Evolutionary conservation across 2,113 vertebrate species (phyloP).

Genomic region (Microcebus jonahi): DNA sequence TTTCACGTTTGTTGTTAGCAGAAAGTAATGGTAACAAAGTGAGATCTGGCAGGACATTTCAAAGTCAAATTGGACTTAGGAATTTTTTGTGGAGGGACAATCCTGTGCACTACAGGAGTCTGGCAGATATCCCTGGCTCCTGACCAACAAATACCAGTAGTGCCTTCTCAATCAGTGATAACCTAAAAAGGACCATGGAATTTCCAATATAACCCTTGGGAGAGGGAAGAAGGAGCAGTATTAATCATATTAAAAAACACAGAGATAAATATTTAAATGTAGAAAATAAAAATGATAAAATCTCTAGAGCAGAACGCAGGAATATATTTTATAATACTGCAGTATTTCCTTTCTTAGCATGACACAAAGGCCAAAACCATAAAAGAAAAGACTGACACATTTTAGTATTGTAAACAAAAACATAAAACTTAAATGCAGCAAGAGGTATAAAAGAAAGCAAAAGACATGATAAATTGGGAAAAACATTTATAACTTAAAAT

Average conservation of each 20-base stretch:
- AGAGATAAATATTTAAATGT: neutral
- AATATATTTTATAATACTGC: neutral
- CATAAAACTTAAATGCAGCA: neutral
- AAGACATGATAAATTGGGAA: neutral
- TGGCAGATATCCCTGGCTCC: constrained; percentile 9
- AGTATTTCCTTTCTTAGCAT: neutral
- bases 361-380: neutral
- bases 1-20: constrained; percentile 39
- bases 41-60: constrained; percentile 1
- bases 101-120: neutral
- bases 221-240: neutral
- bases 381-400: neutral
- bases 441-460: constrained; percentile 15
- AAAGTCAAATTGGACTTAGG: neutral
- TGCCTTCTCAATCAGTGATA: neutral
- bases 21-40: constrained; percentile 23
- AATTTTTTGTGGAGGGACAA: constrained; percentile 6
- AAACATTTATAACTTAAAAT: neutral
- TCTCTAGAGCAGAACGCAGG: neutral
- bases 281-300: constrained; percentile 36
- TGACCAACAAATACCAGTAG: neutral
- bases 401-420: neutral
- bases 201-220: neutral
- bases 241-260: neutral
- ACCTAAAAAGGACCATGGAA: neutral